Conservation (phyloP, 2,797 vertebrate genomes). For the Arremon brunneinucha region DNA sequence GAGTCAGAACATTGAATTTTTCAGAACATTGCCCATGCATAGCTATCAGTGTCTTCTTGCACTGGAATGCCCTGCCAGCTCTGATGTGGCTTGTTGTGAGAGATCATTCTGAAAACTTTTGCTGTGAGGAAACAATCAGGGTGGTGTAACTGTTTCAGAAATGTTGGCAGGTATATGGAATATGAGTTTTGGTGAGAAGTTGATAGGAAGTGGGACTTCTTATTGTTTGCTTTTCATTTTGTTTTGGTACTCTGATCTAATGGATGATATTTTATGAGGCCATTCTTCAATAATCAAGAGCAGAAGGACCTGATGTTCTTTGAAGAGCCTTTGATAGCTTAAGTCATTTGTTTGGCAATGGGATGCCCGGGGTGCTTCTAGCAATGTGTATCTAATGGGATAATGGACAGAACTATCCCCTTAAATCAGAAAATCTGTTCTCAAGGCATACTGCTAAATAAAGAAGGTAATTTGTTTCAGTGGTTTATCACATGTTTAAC, state of each 20-base stretch:
- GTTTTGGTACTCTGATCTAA: background rate
- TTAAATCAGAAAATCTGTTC: slow-evolving; percentile 43
- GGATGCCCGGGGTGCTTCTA: background rate
- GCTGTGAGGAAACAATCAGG: background rate
- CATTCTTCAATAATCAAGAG: background rate
- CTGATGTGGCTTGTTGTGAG: background rate
- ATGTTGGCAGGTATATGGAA: background rate
- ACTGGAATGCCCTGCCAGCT: background rate
- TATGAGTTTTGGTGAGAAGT: background rate
- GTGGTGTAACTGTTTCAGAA: background rate
- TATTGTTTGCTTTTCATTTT: background rate
- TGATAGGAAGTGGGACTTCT: background rate
- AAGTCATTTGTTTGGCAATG: background rate
- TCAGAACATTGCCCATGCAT: background rate
- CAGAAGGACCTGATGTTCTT: background rate
- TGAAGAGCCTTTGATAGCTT: background rate
- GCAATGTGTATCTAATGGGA: background rate
- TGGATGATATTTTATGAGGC: background rate
- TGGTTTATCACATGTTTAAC: slow-evolving; percentile 37
- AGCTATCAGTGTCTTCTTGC: background rate
- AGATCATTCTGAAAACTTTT: background rate
- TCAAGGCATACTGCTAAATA: slow-evolving; percentile 17
- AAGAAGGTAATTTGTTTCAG: slow-evolving; percentile 42
- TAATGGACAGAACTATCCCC: background rate
- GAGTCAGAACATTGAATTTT: background rate